These are phyloP conservation scores for Nesoenas mayeri DNA, from an alignment of 2,113 vertebrate species.

Conservation along the genomic window DNA sequence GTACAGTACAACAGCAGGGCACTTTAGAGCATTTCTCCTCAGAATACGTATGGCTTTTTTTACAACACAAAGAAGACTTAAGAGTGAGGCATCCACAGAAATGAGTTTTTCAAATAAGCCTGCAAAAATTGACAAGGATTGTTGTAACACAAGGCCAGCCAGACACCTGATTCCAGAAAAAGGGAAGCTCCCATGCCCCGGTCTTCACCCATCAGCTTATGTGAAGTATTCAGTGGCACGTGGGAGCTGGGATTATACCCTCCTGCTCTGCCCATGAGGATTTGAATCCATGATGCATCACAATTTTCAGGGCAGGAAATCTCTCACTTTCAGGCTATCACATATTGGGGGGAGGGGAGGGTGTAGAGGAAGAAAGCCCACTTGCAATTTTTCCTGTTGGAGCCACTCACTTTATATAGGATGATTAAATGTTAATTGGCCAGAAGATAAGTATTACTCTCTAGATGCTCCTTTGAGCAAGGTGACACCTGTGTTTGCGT, in stretches of 20 bases:
- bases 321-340: not conserved
- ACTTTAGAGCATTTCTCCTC: not conserved
- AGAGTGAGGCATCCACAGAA: not conserved
- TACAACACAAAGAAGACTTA: not conserved
- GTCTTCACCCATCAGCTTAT: not conserved
- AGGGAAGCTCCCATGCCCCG: not conserved
- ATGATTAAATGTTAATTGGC: not conserved
- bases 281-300: not conserved
- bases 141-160: not conserved
- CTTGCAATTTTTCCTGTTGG: not conserved
- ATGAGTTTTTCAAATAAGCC: not conserved
- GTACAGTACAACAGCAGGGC: rapidly evolving
- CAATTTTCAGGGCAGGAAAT: not conserved
- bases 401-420: not conserved
- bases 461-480: not conserved
- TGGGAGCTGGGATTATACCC: not conserved
- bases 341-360: not conserved
- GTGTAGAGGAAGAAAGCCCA: not conserved
- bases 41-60: not conserved
- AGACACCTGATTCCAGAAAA: not conserved
- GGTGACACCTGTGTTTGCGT: not conserved
- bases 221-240: not conserved
- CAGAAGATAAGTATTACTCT: not conserved
- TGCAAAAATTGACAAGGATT: not conserved
- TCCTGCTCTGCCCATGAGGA: not conserved